Evolutionary conservation across 2,797 vertebrate genomes (phyloP).

Genomic region (Buceros bicornis): DNA sequence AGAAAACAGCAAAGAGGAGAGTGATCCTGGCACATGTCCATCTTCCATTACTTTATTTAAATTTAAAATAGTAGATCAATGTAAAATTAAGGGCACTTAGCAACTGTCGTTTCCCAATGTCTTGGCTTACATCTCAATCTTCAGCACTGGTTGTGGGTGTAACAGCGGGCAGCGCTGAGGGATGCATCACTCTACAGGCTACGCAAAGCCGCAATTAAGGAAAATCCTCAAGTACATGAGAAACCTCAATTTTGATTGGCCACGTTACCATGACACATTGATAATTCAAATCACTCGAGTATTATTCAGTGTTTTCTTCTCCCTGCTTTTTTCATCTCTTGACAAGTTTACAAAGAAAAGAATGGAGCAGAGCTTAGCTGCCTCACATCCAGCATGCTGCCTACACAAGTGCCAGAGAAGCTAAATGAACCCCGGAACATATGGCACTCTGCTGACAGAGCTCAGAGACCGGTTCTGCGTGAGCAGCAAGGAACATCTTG

Average conservation of each 20-base stretch:
- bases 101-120: slow-evolving; percentile 6
- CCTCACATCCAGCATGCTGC: slow-evolving; percentile 76
- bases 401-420: slow-evolving; percentile 75
- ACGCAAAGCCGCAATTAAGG: not conserved
- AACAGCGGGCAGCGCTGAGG: not conserved
- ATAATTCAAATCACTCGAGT: slow-evolving; percentile 34
- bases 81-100: not conserved
- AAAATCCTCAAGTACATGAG: slow-evolving; percentile 2
- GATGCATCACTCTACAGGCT: not conserved
- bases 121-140: slow-evolving; percentile 24
- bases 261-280: not conserved
- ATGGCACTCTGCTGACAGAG: slow-evolving; percentile 80
- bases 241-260: slow-evolving; percentile 48
- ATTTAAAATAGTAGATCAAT: not conserved
- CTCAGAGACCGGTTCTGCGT: slow-evolving; percentile 76
- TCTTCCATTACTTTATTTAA: not conserved
- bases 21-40: not conserved
- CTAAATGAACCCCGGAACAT: slow-evolving; percentile 80
- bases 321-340: slow-evolving; percentile 70
- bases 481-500: slow-evolving; percentile 83
- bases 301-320: slow-evolving; percentile 52
- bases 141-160: not conserved
- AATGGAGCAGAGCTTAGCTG: slow-evolving; percentile 69
- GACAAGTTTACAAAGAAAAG: slow-evolving; percentile 75
- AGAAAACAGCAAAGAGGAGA: not conserved